These are phyloP conservation scores for Phyllotis vaccarum DNA, from an alignment of 2,797 vertebrate species.

Conservation along the genomic window DNA sequence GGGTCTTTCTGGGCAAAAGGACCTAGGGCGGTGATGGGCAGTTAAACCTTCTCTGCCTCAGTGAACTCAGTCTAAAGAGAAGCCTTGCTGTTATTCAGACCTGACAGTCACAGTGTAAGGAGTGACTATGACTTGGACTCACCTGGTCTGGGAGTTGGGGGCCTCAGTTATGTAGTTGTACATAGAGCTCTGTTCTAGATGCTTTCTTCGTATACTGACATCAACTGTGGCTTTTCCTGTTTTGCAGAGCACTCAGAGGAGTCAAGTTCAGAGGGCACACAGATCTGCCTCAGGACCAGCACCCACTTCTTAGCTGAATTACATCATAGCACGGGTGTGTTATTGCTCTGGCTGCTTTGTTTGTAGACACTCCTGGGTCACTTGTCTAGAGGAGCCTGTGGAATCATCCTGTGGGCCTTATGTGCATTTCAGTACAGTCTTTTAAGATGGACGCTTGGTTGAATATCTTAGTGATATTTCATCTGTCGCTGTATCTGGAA, in stretches of 20 bases:
- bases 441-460: conserved; percentile 6
- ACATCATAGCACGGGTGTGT: no score
- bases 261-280: neutral
- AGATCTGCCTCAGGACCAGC: neutral
- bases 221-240: neutral
- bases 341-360: neutral
- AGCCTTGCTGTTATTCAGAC: neutral
- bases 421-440: neutral
- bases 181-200: neutral
- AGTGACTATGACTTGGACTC: neutral
- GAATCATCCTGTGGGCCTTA: neutral
- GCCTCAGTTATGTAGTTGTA: conserved; percentile 1
- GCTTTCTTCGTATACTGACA: neutral
- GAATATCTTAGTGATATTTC: conserved; percentile 58
- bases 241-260: neutral
- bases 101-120: neutral
- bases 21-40: neutral
- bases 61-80: neutral
- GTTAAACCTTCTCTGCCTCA: neutral
- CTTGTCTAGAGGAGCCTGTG: neutral
- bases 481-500: conserved; percentile 38
- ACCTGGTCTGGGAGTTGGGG: neutral
- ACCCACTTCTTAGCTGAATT: neutral
- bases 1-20: conserved; percentile 56
- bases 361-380: neutral